Evolutionary conservation across 2,888 invertebrate genomes (phyloP).

Genomic region (Hesperia comma): DNA sequence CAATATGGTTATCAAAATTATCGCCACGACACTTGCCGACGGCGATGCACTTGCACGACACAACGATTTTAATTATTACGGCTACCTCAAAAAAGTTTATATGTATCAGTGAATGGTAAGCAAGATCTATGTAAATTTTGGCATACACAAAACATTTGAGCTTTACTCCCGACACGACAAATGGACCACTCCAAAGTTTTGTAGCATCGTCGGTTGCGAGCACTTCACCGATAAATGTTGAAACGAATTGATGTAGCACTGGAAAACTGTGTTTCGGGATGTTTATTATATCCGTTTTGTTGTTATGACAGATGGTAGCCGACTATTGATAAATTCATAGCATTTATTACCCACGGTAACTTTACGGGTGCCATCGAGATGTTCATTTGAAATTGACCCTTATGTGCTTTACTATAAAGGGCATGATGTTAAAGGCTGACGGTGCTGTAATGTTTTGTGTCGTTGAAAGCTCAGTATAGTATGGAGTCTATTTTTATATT

Average conservation of each 20-base stretch:
- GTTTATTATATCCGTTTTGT: conserved; percentile 72
- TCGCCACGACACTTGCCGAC: too few relatives aligned
- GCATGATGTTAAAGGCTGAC: conserved; percentile 21
- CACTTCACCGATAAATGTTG: conserved; percentile 17
- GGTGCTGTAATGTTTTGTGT: conserved; percentile 40
- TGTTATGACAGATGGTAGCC: conserved; percentile 74
- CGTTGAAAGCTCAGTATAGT: conserved; percentile 47
- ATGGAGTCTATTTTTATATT: conserved; percentile 74
- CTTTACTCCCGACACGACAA: conserved; percentile 6
- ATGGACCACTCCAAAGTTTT: conserved; percentile 18
- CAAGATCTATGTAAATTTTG: conserved; percentile 1
- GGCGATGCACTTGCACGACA: too few relatives aligned
- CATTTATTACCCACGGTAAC: conserved; percentile 31
- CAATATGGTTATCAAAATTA: too few relatives aligned
- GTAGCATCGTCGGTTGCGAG: conserved; percentile 1
- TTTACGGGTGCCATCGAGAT: background rate
- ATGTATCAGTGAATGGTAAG: background rate
- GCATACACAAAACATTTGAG: conserved; percentile 1
- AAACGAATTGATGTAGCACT: conserved; percentile 21
- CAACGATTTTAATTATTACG: too few relatives aligned
- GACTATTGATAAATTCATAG: conserved; percentile 41
- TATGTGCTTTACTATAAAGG: conserved; percentile 5
- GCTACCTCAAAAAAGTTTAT: too few relatives aligned
- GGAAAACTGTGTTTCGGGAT: conserved; percentile 45
- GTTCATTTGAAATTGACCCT: conserved; percentile 13